Evolutionary conservation across 2,888 invertebrate species (phyloP).

Genomic region (Watsonalla cultraria): DNA sequence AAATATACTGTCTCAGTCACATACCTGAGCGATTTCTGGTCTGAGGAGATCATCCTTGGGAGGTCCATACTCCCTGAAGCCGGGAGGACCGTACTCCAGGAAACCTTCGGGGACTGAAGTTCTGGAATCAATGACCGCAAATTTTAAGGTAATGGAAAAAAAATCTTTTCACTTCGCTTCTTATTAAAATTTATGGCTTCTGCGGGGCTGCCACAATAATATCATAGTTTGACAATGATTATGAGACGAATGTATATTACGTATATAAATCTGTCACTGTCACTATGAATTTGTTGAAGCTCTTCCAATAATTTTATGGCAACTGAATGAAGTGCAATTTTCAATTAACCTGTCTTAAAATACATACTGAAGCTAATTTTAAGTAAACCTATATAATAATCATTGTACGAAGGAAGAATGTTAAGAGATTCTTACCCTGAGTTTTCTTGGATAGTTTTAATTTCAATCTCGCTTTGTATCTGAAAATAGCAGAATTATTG

Average conservation of each 20-base stretch:
- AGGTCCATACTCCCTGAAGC: slow-evolving; percentile 67
- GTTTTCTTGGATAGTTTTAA: slow-evolving; percentile 26
- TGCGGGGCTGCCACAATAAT: no score
- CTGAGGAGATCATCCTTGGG: slow-evolving; percentile 44
- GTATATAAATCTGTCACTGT: no score
- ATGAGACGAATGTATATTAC: no score
- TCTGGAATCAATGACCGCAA: slow-evolving; percentile 20
- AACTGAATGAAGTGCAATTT: no score
- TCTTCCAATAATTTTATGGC: background rate
- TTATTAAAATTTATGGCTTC: no score
- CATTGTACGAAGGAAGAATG: background rate
- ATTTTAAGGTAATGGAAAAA: no score
- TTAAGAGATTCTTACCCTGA: slow-evolving; percentile 35
- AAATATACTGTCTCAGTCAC: background rate
- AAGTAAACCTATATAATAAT: no score
- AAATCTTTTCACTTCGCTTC: no score
- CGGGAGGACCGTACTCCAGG: slow-evolving; percentile 69
- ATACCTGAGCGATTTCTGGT: slow-evolving; percentile 29
- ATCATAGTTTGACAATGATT: no score
- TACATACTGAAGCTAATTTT: no score
- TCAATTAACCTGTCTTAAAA: no score
- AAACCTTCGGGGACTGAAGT: slow-evolving; percentile 55
- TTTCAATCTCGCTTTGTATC: slow-evolving; percentile 22
- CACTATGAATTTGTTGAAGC: no score
- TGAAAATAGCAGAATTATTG: slow-evolving; percentile 7